Percentiles rank a stretch among this genome's conserved stretches.
These are phyloP conservation scores for Andricus quercusramuli DNA, from an alignment of 2,888 invertebrate genomes.

Conservation along the genomic window DNA sequence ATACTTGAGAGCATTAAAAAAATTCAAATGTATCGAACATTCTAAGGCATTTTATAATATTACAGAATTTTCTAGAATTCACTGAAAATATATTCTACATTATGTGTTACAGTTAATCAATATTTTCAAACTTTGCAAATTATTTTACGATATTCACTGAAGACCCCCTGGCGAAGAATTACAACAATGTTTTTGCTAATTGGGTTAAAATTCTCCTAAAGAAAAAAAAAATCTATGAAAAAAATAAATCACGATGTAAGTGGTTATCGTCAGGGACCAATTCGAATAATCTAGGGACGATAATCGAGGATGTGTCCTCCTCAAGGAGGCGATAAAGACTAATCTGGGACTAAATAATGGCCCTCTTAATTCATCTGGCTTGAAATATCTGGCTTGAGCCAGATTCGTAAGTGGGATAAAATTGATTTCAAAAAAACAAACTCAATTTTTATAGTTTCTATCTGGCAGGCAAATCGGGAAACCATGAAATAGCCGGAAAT, in stretches of 20 bases:
- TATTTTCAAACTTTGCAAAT: no score
- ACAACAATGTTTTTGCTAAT: neutral
- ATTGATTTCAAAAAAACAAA: neutral
- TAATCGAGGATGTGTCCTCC: neutral
- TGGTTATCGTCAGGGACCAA: neutral
- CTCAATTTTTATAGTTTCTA: neutral
- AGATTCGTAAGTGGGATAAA: neutral
- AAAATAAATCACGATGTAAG: neutral
- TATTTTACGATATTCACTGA: no score
- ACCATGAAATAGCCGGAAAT: no score
- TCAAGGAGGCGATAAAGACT: neutral
- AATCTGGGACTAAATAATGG: neutral
- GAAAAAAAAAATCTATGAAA: neutral
- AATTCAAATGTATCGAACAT: no score
- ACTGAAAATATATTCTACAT: no score
- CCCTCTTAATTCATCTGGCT: neutral
- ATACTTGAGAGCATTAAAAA: no score
- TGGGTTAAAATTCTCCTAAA: neutral
- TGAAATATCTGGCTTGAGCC: neutral
- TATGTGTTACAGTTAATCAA: no score
- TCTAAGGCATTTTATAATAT: no score
- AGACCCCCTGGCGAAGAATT: no score
- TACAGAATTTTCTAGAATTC: no score
- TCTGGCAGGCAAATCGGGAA: no score
- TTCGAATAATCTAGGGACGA: constrained; percentile 3